These are phyloP conservation scores for Enteromius mattozi DNA, from an alignment of 2,797 vertebrate species.

Conservation along the genomic window DNA sequence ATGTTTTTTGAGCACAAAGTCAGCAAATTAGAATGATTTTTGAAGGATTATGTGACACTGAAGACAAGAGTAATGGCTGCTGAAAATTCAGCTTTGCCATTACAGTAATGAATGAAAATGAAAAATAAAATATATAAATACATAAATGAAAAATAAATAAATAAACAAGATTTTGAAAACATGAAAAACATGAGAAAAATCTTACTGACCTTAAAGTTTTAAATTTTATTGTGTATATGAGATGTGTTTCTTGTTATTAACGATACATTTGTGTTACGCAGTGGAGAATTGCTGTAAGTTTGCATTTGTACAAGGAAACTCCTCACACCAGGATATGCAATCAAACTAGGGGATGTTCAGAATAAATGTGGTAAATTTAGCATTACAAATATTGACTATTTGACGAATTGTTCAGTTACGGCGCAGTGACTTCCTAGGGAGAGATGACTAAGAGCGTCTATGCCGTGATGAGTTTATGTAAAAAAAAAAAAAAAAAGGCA, in stretches of 20 bases:
- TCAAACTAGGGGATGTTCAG: background rate
- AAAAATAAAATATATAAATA: background rate
- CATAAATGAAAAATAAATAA: background rate
- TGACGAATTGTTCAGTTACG: constrained; percentile 34
- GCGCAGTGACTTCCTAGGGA: background rate
- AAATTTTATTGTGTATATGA: background rate
- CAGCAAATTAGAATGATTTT: background rate
- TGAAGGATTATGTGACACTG: background rate
- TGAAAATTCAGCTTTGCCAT: background rate
- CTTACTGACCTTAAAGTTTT: too few relatives aligned
- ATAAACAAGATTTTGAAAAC: background rate
- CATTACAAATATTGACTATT: constrained; percentile 43
- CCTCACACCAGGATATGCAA: constrained; percentile 21
- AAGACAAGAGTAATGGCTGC: background rate
- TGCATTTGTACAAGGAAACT: background rate
- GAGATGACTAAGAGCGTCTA: constrained; percentile 64
- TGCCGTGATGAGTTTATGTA: constrained; percentile 12
- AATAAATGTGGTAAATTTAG: constrained; percentile 24
- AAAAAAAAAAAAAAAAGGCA: background rate
- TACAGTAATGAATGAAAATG: background rate
- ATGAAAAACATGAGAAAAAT: background rate
- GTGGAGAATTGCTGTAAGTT: background rate
- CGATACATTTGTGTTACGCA: too few relatives aligned
- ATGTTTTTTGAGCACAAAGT: background rate
- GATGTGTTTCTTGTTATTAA: background rate